Base-by-base conservation (phyloP, 2,113 vertebrate species). In the Rhinichthys klamathensis region DNA sequence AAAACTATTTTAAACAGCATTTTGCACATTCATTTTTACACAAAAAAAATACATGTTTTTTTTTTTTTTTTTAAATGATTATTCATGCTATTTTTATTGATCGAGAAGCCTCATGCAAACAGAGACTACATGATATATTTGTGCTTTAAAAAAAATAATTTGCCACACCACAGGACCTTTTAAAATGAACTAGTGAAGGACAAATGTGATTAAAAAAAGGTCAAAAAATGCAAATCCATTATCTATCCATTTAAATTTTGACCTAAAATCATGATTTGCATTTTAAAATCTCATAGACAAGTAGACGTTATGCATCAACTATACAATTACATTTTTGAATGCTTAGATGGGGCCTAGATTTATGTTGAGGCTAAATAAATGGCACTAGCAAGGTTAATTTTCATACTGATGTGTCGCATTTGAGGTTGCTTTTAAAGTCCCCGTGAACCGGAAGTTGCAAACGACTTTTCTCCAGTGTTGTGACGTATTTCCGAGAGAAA, bases 151-250 rank as follows among this genome's bases (percentile, higher is more conserved):
- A 74, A n/a, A 75, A 49, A 3, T 18, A 4, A 76, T 76, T 54
- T 51, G 25, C 25, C 46, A 30, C 46, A 9, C 46, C 7, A 27
- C 73, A 54, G n/a, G 46, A 49, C 16, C 7, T 32, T 76, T 76
- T 76, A 30, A 54, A 76, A 76, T 76, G 8, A 54, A 9, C 25
- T 49, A 76, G 73, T 76, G 44, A 9, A 54, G 46, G 12, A 76
- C 21, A 70, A 27, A 30, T 75, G 6, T 54, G 41, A 75, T 75
- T 75, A 11, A 23, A 41, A n/a, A 18, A 23, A 16, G n/a, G 4
- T 7, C 4, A 27, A 30, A 16, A 74, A 46, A 15, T 10, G 15
- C 12, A 13, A 7, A 35, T 67, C 15, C 27, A 32, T 67, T 67
- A 32, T 30, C 35, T 35, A 67, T 4, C 32, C 2, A 67, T 18